Percentiles rank a stretch among this genome's conserved stretches.
Conservation (phyloP, 2,113 vertebrate genomes). For the Tragelaphus scriptus region DNA sequence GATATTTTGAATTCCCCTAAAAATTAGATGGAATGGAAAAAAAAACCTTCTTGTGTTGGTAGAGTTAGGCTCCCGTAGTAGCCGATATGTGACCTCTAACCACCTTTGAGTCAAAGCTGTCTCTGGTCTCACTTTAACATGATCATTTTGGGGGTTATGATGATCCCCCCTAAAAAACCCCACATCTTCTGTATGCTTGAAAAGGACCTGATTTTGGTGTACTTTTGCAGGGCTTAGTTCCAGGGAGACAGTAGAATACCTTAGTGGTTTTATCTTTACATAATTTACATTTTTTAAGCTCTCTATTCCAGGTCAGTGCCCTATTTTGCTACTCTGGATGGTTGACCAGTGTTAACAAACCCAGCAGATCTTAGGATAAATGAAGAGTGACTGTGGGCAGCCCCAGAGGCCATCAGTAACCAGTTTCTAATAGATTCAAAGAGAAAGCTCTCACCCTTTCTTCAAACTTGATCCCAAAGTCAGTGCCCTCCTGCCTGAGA, state of each 20-base stretch:
- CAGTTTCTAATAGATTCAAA: neutral
- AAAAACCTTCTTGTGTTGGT: neutral
- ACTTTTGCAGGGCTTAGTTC: neutral
- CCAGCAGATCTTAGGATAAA: neutral
- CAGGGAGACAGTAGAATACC: slow-evolving; percentile 9
- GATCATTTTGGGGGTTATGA: neutral
- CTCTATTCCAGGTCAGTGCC: slow-evolving; percentile 55
- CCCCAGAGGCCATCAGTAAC: neutral
- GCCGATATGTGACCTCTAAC: neutral
- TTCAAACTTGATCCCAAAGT: neutral
- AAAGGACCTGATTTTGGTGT: neutral
- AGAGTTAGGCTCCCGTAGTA: neutral
- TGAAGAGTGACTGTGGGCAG: neutral
- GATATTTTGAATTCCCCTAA: neutral
- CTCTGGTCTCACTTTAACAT: neutral
- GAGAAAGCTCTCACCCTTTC: neutral
- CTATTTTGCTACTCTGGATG: slow-evolving; percentile 26
- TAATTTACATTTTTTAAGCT: slow-evolving; percentile 63
- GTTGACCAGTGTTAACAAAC: neutral
- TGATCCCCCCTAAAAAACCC: neutral
- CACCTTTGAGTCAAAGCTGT: neutral
- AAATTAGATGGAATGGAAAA: neutral
- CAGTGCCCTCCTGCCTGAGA: neutral
- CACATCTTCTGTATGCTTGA: neutral
- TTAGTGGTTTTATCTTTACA: slow-evolving; percentile 33